Conservation (phyloP, 2,113 vertebrate species). For the Colinus virginianus region DNA sequence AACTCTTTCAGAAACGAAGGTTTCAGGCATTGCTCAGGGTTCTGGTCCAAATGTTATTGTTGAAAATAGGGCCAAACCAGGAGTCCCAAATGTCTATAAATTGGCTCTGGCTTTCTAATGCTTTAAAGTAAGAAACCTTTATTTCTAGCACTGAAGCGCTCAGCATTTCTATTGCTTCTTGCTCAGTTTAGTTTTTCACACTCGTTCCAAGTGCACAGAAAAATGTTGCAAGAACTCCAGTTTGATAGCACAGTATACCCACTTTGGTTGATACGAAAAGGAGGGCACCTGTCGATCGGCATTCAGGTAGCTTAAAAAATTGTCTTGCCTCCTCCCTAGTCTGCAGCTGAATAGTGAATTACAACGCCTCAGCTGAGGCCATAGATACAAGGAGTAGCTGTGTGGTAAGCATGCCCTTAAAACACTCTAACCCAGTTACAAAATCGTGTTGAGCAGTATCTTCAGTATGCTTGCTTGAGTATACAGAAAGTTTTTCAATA, state of each 20-base stretch:
- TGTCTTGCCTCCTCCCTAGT: not conserved
- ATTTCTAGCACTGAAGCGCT: not conserved
- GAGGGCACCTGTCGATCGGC: conserved; percentile 19
- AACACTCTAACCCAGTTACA: not conserved
- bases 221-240: not conserved
- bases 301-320: conserved; percentile 10
- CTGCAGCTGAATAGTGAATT: not conserved
- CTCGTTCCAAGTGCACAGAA: not conserved
- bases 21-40: not conserved
- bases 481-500: not conserved
- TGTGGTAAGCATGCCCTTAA: not conserved
- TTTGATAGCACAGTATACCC: not conserved
- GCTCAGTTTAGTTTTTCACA: not conserved
- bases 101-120: not conserved
- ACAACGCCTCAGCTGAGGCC: not conserved
- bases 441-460: not conserved
- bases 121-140: not conserved
- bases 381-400: not conserved
- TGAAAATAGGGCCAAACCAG: not conserved
- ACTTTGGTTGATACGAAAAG: not conserved
- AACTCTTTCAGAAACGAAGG: not conserved
- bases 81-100: not conserved
- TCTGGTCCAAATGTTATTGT: not conserved
- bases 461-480: not conserved
- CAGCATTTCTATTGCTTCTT: not conserved